These are phyloP conservation scores for Ancistrus triradiatus DNA, from an alignment of 2,113 vertebrate genomes.

Conservation along the genomic window DNA sequence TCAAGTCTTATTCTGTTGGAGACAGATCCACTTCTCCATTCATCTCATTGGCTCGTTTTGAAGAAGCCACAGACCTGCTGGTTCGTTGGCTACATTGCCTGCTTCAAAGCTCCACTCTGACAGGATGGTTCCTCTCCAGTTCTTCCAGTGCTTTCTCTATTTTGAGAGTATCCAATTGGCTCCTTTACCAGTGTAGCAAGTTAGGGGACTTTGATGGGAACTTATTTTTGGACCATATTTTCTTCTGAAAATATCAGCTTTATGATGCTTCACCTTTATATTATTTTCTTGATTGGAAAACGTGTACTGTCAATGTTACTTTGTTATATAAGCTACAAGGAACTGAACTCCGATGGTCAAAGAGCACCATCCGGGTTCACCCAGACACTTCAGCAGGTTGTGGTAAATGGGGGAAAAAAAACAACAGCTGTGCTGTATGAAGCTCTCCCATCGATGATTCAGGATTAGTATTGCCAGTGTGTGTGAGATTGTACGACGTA, in stretches of 20 bases:
- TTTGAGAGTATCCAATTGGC: slow-evolving; percentile 24
- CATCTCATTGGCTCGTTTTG: slow-evolving; percentile 3
- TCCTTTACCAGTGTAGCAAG: slow-evolving; percentile 17
- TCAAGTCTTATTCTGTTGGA: neutral
- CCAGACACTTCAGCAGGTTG: slow-evolving; percentile 34
- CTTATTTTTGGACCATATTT: slow-evolving; percentile 35
- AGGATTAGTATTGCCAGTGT: slow-evolving; percentile 11
- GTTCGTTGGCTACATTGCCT: slow-evolving; percentile 24
- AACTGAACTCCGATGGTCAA: slow-evolving; percentile 32
- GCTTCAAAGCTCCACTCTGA: slow-evolving; percentile 12
- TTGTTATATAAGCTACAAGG: slow-evolving; percentile 45
- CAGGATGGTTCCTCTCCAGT: slow-evolving; percentile 11
- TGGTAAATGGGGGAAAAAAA: slow-evolving; percentile 12
- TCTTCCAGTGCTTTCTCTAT: slow-evolving; percentile 17
- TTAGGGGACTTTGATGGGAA: slow-evolving; percentile 13
- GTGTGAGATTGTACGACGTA: neutral
- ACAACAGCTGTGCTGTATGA: slow-evolving; percentile 29
- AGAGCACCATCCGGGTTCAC: slow-evolving; percentile 23
- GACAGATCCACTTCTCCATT: slow-evolving; percentile 21
- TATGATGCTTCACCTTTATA: slow-evolving; percentile 13
- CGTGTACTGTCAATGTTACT: slow-evolving; percentile 31
- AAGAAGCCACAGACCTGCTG: slow-evolving; percentile 10
- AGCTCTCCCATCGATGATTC: slow-evolving; percentile 24
- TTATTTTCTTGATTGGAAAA: slow-evolving; percentile 27
- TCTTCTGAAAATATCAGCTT: slow-evolving; percentile 24